Evolutionary conservation across 2,797 vertebrate genomes (phyloP).

Genomic region (Falco berigora): DNA sequence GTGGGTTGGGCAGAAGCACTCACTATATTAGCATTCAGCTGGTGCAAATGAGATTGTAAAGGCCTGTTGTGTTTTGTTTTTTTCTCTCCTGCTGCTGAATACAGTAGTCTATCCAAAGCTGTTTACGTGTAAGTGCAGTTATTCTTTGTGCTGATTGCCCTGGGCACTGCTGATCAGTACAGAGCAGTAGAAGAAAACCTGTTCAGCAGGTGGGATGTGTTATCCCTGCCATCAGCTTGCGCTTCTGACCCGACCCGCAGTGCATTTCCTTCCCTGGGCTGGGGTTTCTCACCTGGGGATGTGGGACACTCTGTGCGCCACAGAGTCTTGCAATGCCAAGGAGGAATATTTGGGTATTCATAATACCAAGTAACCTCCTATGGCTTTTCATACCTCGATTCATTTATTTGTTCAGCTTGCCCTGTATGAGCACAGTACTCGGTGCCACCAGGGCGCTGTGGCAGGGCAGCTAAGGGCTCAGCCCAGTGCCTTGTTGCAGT

Average conservation of each 20-base stretch:
- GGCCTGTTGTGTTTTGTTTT: background rate
- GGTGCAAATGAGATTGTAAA: background rate
- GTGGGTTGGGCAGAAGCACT: background rate
- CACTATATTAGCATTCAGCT: constrained; percentile 39
- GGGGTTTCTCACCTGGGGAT: background rate
- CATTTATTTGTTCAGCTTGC: background rate
- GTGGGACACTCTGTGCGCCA: background rate
- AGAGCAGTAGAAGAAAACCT: background rate
- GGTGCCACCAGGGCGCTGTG: background rate
- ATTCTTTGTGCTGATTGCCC: background rate
- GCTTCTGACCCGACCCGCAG: background rate
- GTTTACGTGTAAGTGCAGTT: background rate
- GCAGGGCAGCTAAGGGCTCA: background rate
- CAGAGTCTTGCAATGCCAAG: background rate
- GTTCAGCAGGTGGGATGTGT: background rate
- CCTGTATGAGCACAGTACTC: background rate
- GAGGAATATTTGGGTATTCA: background rate
- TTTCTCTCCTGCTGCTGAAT: background rate
- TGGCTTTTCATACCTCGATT: background rate
- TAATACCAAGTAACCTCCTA: background rate
- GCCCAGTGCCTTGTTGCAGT: background rate
- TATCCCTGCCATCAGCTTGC: background rate
- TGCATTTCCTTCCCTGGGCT: background rate
- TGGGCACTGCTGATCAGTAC: background rate
- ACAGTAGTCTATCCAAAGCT: background rate